These are phyloP conservation scores for Argopecten irradians DNA, from an alignment of 1,140 invertebrate genomes.

Conservation along the genomic window DNA sequence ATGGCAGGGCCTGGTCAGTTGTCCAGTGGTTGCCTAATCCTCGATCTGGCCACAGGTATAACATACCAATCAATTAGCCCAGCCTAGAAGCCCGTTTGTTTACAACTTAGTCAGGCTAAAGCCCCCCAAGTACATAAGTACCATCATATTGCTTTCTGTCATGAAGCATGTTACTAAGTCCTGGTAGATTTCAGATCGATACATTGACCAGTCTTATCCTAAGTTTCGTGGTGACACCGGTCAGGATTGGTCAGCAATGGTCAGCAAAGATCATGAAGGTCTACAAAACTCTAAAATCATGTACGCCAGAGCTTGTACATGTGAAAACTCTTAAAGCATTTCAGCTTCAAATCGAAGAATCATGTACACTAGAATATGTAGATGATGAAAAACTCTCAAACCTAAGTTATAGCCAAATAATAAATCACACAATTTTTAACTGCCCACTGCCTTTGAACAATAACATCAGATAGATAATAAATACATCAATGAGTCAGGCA, in stretches of 20 bases:
- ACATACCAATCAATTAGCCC: background rate
- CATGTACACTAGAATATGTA: background rate
- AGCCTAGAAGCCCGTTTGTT: background rate
- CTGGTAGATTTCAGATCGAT: background rate
- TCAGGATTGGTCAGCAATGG: too few species aligned
- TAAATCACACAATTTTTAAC: background rate
- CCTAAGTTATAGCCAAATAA: background rate
- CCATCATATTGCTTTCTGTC: background rate
- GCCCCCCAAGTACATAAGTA: background rate
- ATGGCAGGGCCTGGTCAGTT: background rate
- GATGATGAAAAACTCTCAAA: background rate
- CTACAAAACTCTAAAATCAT: too few species aligned
- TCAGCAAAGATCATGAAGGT: too few species aligned
- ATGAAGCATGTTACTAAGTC: background rate
- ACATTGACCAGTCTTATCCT: background rate
- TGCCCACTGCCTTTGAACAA: too few species aligned
- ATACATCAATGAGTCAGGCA: too few species aligned
- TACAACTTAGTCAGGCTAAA: constrained; percentile 12
- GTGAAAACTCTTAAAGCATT: too few species aligned
- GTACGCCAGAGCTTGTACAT: too few species aligned
- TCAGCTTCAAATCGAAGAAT: too few species aligned
- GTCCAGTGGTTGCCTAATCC: background rate
- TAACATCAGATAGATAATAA: too few species aligned
- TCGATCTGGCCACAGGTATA: background rate
- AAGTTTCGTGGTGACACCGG: background rate